Base-by-base conservation (phyloP, 2,113 vertebrate genomes). In the Phylloscopus trochiloides region DNA sequence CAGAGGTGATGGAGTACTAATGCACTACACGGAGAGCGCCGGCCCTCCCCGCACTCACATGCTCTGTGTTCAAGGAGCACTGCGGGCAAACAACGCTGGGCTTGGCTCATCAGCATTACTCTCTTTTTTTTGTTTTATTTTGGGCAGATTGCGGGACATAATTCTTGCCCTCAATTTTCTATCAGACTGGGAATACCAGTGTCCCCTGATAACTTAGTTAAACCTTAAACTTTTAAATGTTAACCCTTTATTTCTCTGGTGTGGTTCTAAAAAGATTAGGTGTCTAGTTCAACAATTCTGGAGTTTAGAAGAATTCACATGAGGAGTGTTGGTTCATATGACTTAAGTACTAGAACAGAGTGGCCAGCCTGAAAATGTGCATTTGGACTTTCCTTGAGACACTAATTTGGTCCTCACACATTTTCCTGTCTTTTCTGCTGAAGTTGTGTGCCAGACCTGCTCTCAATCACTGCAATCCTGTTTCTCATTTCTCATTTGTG, bases 1-100 rank as follows among this genome's bases (percentile, higher is more conserved):
- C 94, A 52, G 36, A 93, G 92, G 92, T 90, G 94, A 92, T 73
- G 31, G 88, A 96, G 92, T 91, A 50, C 92, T 95, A 78, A 94
- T 94, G 91, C 73, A 76, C 61, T 15, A 1, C 71, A 12, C 3
- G 2, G 57, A 4, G 42, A 32, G 40, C 15, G 15, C 48, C 28
- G 3, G 38, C 58, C 40, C 81, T 52, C 48, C 58, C 68, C 12
- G 42, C 58, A 2, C 88, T 83, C 86, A 2, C 17, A 5, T 0
- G 32, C 80, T 65, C 67, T 32, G 63, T 72, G 10, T 25, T 83
- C 57, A 21, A 36, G 57, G 84, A 68, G 38, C 59, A 12, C 81
- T 38, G 80, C 3, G 0, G 48, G 66, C 62, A 47, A 47, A 48
- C 40, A 13, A 6, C 5, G 20, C 59, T 10, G 55, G 28, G 4